phyloP scores from a whole-genome alignment of 2,888 invertebrate genomes.

The Drosophila infuscata region DNA sequence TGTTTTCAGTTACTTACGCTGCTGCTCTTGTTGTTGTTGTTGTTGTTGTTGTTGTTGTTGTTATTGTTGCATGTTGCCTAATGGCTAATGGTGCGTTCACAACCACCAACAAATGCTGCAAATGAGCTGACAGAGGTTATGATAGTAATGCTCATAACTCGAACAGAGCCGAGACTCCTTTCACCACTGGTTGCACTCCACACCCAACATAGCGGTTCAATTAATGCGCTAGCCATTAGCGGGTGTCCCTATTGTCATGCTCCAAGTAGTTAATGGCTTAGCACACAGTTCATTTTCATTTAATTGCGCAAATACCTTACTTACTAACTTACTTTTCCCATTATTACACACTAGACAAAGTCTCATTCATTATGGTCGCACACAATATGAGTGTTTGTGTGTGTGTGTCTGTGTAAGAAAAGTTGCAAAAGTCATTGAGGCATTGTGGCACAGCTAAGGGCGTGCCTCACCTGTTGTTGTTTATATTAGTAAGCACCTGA shows the following conservation, averaged over 20 bases:
- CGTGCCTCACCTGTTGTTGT: constrained; percentile 65
- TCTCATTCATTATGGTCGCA: constrained; percentile 51
- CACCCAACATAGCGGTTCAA: constrained; percentile 50
- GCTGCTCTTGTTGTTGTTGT: constrained; percentile 27
- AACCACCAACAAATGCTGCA: constrained; percentile 71
- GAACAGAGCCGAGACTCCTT: constrained; percentile 4
- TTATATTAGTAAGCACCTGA: constrained; percentile 76
- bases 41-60: too few species aligned
- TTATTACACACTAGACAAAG: constrained; percentile 62
- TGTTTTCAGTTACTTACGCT: constrained; percentile 33
- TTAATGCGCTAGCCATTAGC: constrained; percentile 73
- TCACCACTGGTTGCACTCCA: constrained; percentile 50
- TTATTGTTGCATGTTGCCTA: constrained; percentile 28
- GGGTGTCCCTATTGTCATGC: constrained; percentile 53
- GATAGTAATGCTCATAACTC: constrained; percentile 59
- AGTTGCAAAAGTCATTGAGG: constrained; percentile 52
- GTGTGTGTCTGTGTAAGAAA: constrained; percentile 32
- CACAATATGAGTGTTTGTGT: constrained; percentile 15
- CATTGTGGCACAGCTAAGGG: constrained; percentile 28
- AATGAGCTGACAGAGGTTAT: constrained; percentile 76
- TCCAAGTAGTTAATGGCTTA: constrained; percentile 67
- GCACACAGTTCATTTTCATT: constrained; percentile 69
- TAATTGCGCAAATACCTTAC: constrained; percentile 69
- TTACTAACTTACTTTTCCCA: constrained; percentile 46
- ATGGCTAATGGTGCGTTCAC: constrained; percentile 61